These are phyloP conservation scores for Phoebastria nigripes DNA, from an alignment of 2,797 vertebrate species.

Conservation along the genomic window DNA sequence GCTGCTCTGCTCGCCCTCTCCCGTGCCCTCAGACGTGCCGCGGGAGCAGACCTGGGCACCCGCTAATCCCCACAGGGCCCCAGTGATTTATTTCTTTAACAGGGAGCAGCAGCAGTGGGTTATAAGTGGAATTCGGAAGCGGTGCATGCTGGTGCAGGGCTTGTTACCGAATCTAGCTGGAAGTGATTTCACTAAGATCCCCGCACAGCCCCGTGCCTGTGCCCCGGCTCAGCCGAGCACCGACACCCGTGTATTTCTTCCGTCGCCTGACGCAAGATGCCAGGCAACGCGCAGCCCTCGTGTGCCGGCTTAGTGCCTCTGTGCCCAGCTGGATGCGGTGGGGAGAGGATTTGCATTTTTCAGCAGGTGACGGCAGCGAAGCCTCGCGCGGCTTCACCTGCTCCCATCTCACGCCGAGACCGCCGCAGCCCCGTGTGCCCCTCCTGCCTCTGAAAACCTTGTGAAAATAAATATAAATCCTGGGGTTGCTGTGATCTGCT, in stretches of 20 bases:
- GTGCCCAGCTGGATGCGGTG: not conserved
- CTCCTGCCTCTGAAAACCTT: not conserved
- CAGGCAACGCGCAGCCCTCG: not conserved
- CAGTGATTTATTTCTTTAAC: not conserved
- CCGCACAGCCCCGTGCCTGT: not conserved
- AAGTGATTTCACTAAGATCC: not conserved
- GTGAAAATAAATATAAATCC: not conserved
- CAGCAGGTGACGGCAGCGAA: not conserved
- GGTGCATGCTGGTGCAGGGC: not conserved
- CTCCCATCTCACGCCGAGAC: not conserved
- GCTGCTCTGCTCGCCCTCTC: not conserved
- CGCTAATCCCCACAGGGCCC: not conserved
- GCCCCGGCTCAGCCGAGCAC: not conserved
- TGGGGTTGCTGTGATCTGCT: not conserved
- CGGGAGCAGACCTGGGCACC: not conserved
- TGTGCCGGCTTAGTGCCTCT: not conserved
- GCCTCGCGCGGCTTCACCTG: not conserved
- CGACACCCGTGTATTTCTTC: not conserved
- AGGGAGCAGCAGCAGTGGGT: not conserved
- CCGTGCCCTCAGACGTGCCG: accelerated
- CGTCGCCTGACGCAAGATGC: not conserved
- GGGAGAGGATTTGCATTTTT: not conserved
- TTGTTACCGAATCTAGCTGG: not conserved
- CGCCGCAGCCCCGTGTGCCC: accelerated
- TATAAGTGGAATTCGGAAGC: not conserved